Evolutionary conservation across 2,888 invertebrate species (phyloP), one percentile per base, ranked within the genome.

Genomic region (Tipula confusa): DNA sequence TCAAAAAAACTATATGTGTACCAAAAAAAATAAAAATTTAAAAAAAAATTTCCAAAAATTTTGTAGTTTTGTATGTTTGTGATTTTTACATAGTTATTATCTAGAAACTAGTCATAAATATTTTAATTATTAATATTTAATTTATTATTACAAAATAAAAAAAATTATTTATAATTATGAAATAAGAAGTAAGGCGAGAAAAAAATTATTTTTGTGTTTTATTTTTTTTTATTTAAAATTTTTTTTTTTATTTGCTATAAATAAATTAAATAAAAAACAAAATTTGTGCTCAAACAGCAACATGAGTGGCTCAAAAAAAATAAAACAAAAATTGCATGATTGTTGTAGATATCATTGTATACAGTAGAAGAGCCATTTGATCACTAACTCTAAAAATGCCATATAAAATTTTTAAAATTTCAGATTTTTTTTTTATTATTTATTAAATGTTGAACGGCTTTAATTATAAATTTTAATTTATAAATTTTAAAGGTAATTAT

Each of bases 61-160:
- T 64, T 64, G 64, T 64, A 64, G 64, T 64, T 64, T 64, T 64
- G 64, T 64, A 64, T 64, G 64, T 64, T 64, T 64, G 64, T 64
- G 64, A 64, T 64, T 64, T 43, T 43, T 43, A 6, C n/a, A n/a
- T n/a, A n/a, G n/a, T n/a, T 43, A 15, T 15, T 43, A 43, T 15
- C n/a, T 64, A 64, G 64, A 64, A n/a, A n/a, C 11, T 64, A 64
- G 64, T 24, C 11, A 33, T 33, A 24, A 64, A 64, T 64, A 64
- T 64, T 64, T n/a, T 64, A 64, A 64, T 43, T 43, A 15, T 43
- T 43, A 43, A 43, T 36, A 36, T 1, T n/a, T 64, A 64, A 64
- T 64, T 64, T 64, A 64, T 64, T 64, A 24, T 24, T 24, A 64
- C 7, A 43, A 43, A 18, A 64, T 24, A 64, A 64, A 18, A 6